phyloP scores from a whole-genome alignment of 2,797 vertebrate species.

The Pangasius djambal region DNA sequence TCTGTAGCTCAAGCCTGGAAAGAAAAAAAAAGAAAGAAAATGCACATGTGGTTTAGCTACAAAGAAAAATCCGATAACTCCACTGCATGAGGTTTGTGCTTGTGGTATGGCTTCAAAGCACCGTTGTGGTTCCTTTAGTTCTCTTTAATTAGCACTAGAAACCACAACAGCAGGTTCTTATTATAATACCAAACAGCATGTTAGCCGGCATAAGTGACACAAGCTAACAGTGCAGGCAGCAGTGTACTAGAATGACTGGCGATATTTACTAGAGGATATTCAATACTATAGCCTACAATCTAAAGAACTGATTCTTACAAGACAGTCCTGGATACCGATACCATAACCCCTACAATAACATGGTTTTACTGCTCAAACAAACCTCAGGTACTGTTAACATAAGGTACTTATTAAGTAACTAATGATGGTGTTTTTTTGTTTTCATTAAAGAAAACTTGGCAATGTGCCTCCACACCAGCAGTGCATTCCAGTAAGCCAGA shows the following conservation, averaged over 20 bases:
- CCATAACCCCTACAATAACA: neutral
- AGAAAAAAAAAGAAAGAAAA: slow-evolving; percentile 13
- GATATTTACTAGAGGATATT: neutral
- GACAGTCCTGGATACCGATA: neutral
- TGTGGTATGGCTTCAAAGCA: slow-evolving; percentile 52
- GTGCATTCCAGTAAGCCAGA: neutral
- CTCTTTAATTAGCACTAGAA: slow-evolving; percentile 35
- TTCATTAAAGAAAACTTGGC: neutral
- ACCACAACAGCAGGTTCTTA: slow-evolving; percentile 35
- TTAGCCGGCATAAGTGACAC: neutral
- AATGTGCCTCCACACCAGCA: neutral
- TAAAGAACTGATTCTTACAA: neutral
- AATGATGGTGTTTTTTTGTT: neutral
- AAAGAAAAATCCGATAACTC: slow-evolving; percentile 18
- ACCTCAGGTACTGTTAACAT: neutral
- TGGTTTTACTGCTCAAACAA: neutral
- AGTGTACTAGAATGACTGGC: neutral
- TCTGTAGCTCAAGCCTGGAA: slow-evolving; percentile 42
- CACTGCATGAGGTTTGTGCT: slow-evolving; percentile 23
- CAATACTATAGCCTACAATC: neutral
- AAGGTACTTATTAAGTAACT: neutral
- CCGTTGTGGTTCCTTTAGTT: slow-evolving; percentile 19
- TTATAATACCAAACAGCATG: slow-evolving; percentile 24
- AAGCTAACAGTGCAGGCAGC: neutral
- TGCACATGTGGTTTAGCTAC: slow-evolving; percentile 7